Percentiles rank a stretch among this genome's conserved stretches.
Conservation (phyloP, 2,797 vertebrate genomes). For the Microctenopoma stevenorrisi region DNA sequence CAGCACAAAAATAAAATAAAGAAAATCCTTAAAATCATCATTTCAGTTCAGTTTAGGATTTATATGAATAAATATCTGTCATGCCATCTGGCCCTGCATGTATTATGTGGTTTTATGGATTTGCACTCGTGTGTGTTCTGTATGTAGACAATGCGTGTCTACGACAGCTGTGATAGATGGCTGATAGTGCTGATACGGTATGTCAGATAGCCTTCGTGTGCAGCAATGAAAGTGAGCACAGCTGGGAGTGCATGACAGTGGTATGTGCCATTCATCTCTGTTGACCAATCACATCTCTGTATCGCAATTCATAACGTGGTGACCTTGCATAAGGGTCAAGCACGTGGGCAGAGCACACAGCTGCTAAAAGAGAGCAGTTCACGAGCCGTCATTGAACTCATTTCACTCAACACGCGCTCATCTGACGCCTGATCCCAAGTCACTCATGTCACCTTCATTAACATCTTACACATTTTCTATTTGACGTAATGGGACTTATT, state of each 20-base stretch:
- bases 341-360: constrained; percentile 49
- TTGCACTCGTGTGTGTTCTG: not conserved
- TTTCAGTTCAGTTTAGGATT: not conserved
- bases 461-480: constrained; percentile 31
- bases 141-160: constrained; percentile 3
- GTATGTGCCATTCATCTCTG: constrained; percentile 46
- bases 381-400: constrained; percentile 29
- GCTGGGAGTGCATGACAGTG: constrained; percentile 63
- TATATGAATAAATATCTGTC: constrained; percentile 19
- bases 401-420: constrained; percentile 67
- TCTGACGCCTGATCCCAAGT: constrained; percentile 53
- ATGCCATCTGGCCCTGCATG: constrained; percentile 5
- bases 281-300: constrained; percentile 51
- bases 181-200: constrained; percentile 64
- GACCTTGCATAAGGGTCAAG: constrained; percentile 56
- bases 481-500: constrained; percentile 48
- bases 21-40: not conserved
- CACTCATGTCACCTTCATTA: constrained; percentile 43
- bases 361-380: constrained; percentile 51
- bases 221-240: constrained; percentile 76
- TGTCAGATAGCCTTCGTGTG: constrained; percentile 56
- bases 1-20: constrained; percentile 29
- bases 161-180: constrained; percentile 68
- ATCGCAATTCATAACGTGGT: constrained; percentile 28
- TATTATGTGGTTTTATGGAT: constrained; percentile 13